Evolutionary conservation across 2,888 invertebrate species (phyloP), one percentile per base, ranked within the genome.

Genomic region (Tigriopus californicus): DNA sequence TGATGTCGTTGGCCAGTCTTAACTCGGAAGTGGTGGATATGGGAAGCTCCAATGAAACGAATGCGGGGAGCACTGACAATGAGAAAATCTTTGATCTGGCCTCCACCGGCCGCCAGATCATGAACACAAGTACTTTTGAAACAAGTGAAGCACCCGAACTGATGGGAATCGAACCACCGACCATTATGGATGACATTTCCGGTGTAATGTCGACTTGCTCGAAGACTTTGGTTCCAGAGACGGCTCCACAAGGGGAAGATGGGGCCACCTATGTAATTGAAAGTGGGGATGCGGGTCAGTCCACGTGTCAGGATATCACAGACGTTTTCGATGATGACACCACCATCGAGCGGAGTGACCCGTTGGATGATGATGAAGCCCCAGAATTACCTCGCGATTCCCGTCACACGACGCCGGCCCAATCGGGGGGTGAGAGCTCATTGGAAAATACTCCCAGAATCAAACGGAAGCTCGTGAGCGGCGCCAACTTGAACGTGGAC

Each of bases 1-100:
- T 87, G 80, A 74, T 83, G 13, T 88, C 87, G 60, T 83, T 88
- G 0, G 82, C 83, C 0, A 88, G 87, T 68, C 81, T 87, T 61
- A 81, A 81, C 25, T 86, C 83, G 0, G 87, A 87, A 71, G 77
- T 82, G 3, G 82, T 78, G 0, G 85, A 61, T 18, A 47, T 47
- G 47, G 47, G 47, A 20, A 52, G 52, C n/a, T 47, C 47, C 22
- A n/a, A 15, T 10, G 25, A 51, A 11, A 25, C 20, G 25, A 51
- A 51, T 51, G 22, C 25, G 10, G 52, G 20, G 15, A 18, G 63
- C 61, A 62, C 63, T 25, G 56, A 63, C 25, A 64, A 20, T 56
- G 41, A 47, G 15, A 20, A 52, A 24, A 52, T 25, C 20, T 33
- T 52, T 42, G 53, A 52, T 13, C 60, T 60, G 41, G 61, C 61